Evolutionary conservation across 2,113 vertebrate species (phyloP).

Genomic region (Indri indri): DNA sequence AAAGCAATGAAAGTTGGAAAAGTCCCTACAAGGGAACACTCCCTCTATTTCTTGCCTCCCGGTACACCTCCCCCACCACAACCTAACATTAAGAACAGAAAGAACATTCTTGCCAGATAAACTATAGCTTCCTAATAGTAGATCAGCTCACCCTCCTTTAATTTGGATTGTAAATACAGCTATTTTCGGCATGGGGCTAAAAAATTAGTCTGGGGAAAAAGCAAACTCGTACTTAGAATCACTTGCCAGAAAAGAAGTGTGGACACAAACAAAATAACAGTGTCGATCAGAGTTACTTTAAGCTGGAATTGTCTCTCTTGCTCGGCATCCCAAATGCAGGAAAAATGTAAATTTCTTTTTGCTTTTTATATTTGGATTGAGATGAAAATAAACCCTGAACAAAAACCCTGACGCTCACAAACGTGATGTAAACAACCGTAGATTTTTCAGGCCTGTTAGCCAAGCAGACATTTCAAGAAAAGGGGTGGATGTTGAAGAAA

Average conservation of each 20-base stretch:
- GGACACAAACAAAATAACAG: neutral
- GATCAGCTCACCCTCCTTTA: neutral
- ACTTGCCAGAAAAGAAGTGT: neutral
- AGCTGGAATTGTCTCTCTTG: neutral
- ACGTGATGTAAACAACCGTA: neutral
- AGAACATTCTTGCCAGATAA: neutral
- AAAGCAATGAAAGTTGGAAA: conserved; percentile 30
- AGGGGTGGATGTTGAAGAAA: neutral
- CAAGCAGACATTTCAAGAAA: conserved; percentile 17
- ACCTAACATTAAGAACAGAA: conserved; percentile 2
- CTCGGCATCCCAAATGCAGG: neutral
- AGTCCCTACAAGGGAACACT: neutral
- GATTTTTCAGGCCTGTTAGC: neutral
- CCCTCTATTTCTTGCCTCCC: neutral
- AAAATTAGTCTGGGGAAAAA: neutral
- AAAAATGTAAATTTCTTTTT: neutral
- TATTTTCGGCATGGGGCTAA: neutral
- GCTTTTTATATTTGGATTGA: neutral
- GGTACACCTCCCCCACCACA: no score
- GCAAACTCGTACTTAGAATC: neutral
- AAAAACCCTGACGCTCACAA: neutral
- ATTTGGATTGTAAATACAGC: neutral
- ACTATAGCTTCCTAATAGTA: neutral
- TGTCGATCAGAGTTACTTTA: neutral
- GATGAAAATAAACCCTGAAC: neutral